Conservation (phyloP, 2,113 vertebrate genomes). For the Phodopus roborovskii region DNA sequence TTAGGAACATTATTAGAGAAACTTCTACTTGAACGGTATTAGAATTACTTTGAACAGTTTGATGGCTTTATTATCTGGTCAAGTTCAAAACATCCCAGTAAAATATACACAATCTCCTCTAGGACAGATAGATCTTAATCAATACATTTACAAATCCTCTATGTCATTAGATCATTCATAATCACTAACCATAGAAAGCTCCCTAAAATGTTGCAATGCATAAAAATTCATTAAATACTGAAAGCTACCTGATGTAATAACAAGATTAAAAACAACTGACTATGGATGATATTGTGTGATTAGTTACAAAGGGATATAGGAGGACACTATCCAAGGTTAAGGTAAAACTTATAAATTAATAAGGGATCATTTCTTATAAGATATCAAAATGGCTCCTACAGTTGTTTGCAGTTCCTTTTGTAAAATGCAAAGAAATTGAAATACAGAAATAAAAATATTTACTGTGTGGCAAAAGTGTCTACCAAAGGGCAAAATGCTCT, state of each 20-base stretch:
- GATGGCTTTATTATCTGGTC: background rate
- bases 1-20: background rate
- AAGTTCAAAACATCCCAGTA: background rate
- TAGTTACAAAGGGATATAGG: background rate
- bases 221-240: slow-evolving; percentile 7
- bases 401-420: background rate
- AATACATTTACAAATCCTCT: background rate
- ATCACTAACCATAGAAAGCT: background rate
- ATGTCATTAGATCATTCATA: background rate
- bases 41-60: background rate
- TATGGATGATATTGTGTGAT: background rate
- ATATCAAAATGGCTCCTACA: background rate
- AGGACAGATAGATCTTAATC: background rate
- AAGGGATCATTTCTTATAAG: background rate
- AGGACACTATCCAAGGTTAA: background rate
- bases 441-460: background rate
- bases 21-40: background rate
- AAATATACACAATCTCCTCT: background rate
- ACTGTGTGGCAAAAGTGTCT: background rate
- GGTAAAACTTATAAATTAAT: background rate
- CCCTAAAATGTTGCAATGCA: background rate
- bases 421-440: background rate
- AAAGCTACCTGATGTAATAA: background rate
- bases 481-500: background rate
- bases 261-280: background rate